Evolutionary conservation across 2,888 invertebrate genomes (phyloP).

Genomic region (Phytoseiulus persimilis): DNA sequence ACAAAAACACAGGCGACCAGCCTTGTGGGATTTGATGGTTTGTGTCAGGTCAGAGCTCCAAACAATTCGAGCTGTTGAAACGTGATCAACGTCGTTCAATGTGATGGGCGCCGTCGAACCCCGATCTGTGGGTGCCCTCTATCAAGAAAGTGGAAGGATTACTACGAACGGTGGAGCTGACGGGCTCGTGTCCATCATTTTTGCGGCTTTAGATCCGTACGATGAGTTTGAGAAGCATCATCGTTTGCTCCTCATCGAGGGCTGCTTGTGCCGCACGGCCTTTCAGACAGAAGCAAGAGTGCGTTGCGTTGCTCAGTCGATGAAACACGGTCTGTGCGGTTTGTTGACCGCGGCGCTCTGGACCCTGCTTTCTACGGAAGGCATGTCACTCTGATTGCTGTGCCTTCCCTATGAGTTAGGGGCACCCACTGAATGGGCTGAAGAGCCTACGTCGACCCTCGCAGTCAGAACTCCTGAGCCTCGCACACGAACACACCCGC

Average conservation of each 20-base stretch:
- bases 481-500: neutral
- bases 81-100: neutral
- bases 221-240: no score
- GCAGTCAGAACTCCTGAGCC: neutral
- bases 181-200: no score
- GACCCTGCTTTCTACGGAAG: neutral
- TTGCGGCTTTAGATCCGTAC: no score
- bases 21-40: neutral
- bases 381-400: neutral
- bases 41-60: neutral
- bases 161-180: no score
- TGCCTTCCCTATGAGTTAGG: neutral
- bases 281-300: no score
- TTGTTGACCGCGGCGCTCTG: neutral
- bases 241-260: no score
- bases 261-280: no score
- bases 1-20: neutral
- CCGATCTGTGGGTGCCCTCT: neutral
- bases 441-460: neutral
- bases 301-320: neutral
- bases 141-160: neutral
- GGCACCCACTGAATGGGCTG: neutral
- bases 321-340: neutral
- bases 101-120: neutral
- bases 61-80: neutral